Base-by-base conservation (phyloP, 2,113 vertebrate genomes). In the Physeter macrocephalus region DNA sequence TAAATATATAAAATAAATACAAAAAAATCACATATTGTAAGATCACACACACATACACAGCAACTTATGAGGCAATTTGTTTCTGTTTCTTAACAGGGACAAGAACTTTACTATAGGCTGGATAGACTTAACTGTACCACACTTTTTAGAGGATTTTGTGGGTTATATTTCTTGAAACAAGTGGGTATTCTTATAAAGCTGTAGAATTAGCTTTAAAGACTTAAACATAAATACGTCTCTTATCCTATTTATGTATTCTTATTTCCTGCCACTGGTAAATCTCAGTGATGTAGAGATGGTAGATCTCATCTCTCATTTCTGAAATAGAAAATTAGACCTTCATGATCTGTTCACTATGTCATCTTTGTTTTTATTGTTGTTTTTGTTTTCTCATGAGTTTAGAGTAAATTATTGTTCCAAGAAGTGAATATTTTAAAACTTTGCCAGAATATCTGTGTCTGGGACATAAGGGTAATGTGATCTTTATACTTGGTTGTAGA, bases 171-270 rank as follows among this genome's bases (percentile, higher is more conserved):
- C 54, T 81, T 66, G 25, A 25, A 89, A 66, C 5, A 69, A 46
- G 15, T 41, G 13, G 14, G 11, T 54, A 77, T 43, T 78, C 52
- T 92, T 54, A 62, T 27, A 66, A 29, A 81, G 14, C 49, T 96
- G 43, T 31, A 88, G 74, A 91, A 87, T 97, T 54, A 83, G 1
- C 49, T 97, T 62, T 57, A 43, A 95, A 18, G 87, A 62, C 77
- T 86, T 81, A 41, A 0, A 0, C 61, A 59, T n/a, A 66, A 57
- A 97, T 52, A 8, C 27, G n/a, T 23, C 8, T 54, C 71, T 81
- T 36, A 74, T 57, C 80, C n/a, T 75, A 77, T 21, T 39, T 52
- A 18, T 0, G 61, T 93, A 87, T 21, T 18, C 54, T 20, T 21
- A 57, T 66, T 31, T 71, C 93, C 89, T 49, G 14, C 36, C 23